Evolutionary conservation across 2,113 vertebrate genomes (phyloP).

Genomic region (Sylvilagus bachmani): DNA sequence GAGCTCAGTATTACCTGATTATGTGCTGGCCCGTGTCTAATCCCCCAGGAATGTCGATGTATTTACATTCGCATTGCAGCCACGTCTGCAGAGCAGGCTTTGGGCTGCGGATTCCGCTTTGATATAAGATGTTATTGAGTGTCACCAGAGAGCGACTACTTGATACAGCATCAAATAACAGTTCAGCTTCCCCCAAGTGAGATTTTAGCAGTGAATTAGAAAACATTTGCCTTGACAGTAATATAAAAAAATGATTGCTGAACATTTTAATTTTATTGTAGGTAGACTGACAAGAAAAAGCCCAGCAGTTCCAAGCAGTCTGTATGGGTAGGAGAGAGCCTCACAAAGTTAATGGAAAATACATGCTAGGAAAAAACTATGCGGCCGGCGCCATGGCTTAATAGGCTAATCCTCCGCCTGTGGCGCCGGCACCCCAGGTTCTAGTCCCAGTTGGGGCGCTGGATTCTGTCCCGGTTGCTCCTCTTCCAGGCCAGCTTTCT

Average conservation of each 20-base stretch:
- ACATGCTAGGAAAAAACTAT: no score
- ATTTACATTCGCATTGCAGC: background rate
- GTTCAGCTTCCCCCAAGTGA: background rate
- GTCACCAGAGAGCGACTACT: slow-evolving; percentile 61
- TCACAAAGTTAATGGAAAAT: no score
- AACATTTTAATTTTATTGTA: slow-evolving; percentile 18
- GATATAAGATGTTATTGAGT: slow-evolving; percentile 54
- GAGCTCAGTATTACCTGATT: background rate
- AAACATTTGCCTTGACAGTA: background rate
- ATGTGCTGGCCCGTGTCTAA: background rate
- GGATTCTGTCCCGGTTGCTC: no score
- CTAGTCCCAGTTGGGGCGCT: no score
- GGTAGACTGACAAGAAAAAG: background rate
- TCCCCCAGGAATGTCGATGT: background rate
- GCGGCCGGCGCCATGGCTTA: no score
- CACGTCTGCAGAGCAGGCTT: background rate
- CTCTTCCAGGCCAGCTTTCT: background rate
- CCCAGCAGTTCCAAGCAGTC: background rate
- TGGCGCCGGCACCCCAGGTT: no score
- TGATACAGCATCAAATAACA: slow-evolving; percentile 12
- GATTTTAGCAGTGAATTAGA: slow-evolving; percentile 19
- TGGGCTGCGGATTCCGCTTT: slow-evolving; percentile 20
- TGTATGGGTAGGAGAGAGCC: no score
- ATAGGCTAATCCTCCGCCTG: no score
- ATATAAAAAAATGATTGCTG: slow-evolving; percentile 18